phyloP scores from a whole-genome alignment of 2,113 vertebrate genomes.

The Myxocyprinus asiaticus region DNA sequence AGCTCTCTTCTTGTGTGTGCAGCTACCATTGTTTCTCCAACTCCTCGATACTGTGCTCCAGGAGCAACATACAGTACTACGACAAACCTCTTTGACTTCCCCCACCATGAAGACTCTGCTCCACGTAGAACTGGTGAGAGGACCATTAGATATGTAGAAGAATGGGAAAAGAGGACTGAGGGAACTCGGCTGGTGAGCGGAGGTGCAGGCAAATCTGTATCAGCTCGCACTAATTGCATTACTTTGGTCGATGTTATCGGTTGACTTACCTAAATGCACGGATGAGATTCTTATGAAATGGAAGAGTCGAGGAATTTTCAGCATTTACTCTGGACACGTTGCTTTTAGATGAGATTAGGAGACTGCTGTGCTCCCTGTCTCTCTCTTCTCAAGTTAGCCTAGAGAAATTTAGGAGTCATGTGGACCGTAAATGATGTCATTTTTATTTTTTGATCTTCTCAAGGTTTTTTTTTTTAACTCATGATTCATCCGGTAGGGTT shows the following conservation, averaged over 20 bases:
- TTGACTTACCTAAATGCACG: no score
- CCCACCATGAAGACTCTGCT: neutral
- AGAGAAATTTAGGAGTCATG: neutral
- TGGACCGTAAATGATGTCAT: neutral
- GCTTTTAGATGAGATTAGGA: neutral
- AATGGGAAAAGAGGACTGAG: no score
- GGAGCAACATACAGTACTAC: slow-evolving; percentile 13
- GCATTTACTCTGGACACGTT: neutral
- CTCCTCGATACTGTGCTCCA: neutral
- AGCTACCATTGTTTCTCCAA: neutral
- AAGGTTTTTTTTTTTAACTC: no score
- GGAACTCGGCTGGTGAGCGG: neutral
- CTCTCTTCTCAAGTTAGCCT: neutral
- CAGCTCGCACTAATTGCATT: slow-evolving; percentile 27
- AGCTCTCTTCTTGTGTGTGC: slow-evolving; percentile 56
- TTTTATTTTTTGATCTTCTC: neutral
- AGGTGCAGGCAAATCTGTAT: neutral
- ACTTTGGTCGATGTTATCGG: no score
- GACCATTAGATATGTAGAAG: neutral
- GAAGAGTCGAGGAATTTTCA: neutral
- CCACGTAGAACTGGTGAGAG: slow-evolving; percentile 9
- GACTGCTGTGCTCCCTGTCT: no score
- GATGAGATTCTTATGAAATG: neutral
- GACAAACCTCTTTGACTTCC: neutral
- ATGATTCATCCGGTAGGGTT: neutral